A percentile compares a stretch with the other conserved stretches of the same genome.
phyloP scores from a whole-genome alignment of 2,113 vertebrate species.

The Halichoerus grypus region DNA sequence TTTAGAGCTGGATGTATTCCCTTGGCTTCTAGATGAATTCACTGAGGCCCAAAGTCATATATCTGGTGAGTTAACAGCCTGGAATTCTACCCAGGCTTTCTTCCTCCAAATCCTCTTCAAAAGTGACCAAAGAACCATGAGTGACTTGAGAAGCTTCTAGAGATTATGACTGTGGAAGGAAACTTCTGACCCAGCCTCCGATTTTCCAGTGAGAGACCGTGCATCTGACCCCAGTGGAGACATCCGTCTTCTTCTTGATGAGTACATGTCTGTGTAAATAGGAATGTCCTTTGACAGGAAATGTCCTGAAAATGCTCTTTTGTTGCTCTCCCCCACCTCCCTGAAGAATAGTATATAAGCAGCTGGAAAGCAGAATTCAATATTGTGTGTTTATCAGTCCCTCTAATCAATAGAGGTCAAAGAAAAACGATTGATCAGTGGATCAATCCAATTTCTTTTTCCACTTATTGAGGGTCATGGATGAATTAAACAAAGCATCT shows the following conservation, averaged over 20 bases:
- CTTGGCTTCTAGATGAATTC: neutral
- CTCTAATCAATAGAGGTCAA: neutral
- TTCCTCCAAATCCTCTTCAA: neutral
- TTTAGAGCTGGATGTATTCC: neutral
- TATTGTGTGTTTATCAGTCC: neutral
- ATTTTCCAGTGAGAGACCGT: neutral
- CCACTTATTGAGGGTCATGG: neutral
- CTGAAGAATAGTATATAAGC: neutral
- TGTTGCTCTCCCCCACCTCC: neutral
- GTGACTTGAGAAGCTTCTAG: conserved; percentile 20
- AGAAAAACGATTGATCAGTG: neutral
- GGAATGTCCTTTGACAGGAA: neutral
- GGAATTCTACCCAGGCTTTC: neutral
- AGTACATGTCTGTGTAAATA: neutral
- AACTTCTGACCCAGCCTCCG: neutral
- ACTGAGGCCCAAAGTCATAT: neutral
- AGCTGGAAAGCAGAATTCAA: neutral
- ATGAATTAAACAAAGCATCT: neutral
- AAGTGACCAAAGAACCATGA: neutral
- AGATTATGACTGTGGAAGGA: neutral
- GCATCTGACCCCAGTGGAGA: neutral
- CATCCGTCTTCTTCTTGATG: neutral
- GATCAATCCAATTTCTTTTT: neutral
- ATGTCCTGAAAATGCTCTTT: neutral
- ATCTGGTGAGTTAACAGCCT: neutral